Evolutionary conservation across 2,797 vertebrate species (phyloP).

Genomic region (Melanotaenia nigrans): DNA sequence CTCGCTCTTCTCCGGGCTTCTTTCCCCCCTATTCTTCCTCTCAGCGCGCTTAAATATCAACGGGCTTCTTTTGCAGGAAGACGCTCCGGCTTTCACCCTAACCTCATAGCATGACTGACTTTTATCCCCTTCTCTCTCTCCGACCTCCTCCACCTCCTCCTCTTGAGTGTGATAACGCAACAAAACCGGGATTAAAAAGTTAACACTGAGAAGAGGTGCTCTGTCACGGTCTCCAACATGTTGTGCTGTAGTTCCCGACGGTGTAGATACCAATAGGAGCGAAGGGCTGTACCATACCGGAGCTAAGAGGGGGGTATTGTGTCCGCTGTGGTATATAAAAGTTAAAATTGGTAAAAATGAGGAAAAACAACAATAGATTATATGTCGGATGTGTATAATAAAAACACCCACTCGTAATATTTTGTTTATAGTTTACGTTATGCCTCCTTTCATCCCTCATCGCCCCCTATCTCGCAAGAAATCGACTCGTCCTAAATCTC

Average conservation of each 20-base stretch:
- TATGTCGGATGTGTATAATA: fast-evolving
- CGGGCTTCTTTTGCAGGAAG: constrained; percentile 46
- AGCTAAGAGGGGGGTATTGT: constrained; percentile 1
- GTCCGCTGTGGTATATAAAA: fast-evolving
- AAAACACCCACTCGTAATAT: fast-evolving
- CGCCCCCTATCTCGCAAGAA: constrained; percentile 27
- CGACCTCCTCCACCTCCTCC: constrained; percentile 50
- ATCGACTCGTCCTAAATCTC: constrained; percentile 59
- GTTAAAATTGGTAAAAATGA: fast-evolving
- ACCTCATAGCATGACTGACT: constrained; percentile 74
- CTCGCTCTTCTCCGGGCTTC: constrained; percentile 65
- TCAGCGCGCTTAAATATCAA: constrained; percentile 57
- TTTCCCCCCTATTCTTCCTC: constrained; percentile 29
- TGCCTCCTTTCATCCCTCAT: fast-evolving
- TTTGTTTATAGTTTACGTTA: fast-evolving
- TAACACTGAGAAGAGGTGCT: constrained; percentile 40
- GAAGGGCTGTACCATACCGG: constrained; percentile 77
- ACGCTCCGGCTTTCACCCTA: constrained; percentile 61
- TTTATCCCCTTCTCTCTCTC: constrained; percentile 32
- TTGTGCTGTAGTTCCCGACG: constrained; percentile 68
- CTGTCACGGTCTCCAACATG: constrained; percentile 69
- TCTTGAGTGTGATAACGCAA: constrained; percentile 51
- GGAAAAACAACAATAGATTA: fast-evolving
- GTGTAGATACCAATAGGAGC: constrained; percentile 75
- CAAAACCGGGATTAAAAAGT: constrained; percentile 73